Conservation (phyloP, 2,797 vertebrate species). For the Basileuterus tristriatus region DNA sequence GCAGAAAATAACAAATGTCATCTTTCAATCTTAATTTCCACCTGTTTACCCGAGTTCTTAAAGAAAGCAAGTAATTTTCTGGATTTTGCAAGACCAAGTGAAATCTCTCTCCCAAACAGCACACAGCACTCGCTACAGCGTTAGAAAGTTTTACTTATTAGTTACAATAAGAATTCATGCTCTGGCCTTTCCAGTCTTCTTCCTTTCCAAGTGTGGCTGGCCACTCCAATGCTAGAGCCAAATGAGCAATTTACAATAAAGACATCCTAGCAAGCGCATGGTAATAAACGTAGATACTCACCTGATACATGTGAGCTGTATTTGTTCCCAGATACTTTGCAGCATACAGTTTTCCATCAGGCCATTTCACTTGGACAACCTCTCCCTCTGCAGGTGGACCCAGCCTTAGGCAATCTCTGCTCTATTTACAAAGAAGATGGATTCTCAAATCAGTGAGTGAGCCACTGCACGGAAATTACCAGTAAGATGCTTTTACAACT, state of each 20-base stretch:
- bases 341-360: slow-evolving; percentile 93
- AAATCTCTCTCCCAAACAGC: background rate
- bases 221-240: background rate
- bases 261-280: background rate
- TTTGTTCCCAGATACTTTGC: slow-evolving; percentile 94
- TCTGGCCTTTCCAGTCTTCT: background rate
- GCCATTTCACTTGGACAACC: slow-evolving; percentile 94
- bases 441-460: slow-evolving; percentile 47
- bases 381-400: slow-evolving; percentile 93
- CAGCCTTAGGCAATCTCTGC: slow-evolving; percentile 88
- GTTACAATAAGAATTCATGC: background rate
- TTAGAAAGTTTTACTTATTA: background rate
- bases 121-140: background rate
- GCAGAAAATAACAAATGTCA: background rate
- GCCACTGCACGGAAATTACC: slow-evolving; percentile 25
- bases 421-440: slow-evolving; percentile 77
- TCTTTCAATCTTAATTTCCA: background rate
- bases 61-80: background rate
- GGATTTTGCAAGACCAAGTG: background rate
- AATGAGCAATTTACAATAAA: background rate
- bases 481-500: slow-evolving; percentile 31
- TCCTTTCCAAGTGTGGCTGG: background rate
- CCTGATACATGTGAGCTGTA: slow-evolving; percentile 92
- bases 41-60: background rate
- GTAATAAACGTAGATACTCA: slow-evolving; percentile 60